Percentiles rank a stretch among this genome's conserved stretches.
Conservation (phyloP, 2,888 invertebrate genomes). For the Aspidiotus destructor region DNA sequence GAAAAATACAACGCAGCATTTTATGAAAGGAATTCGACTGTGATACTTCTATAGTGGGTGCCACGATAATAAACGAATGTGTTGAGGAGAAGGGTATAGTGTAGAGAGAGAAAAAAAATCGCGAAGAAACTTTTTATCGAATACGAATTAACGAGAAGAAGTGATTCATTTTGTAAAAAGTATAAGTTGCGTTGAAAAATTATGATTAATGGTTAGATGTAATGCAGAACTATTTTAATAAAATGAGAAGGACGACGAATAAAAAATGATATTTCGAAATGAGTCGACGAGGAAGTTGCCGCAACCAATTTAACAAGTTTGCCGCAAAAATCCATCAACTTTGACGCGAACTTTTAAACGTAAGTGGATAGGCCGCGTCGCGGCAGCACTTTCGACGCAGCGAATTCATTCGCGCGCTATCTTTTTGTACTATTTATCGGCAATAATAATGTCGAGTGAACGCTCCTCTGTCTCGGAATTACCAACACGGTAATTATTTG, state of each 20-base stretch:
- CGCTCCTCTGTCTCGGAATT: too few relatives aligned
- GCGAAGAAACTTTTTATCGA: slow-evolving; percentile 24
- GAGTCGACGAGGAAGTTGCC: slow-evolving; percentile 18
- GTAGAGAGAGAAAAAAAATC: slow-evolving; percentile 11
- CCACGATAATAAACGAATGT: too few relatives aligned
- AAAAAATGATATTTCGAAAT: slow-evolving; percentile 29
- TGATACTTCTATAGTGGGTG: too few relatives aligned
- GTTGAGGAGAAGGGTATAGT: not conserved
- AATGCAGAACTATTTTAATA: slow-evolving; percentile 28
- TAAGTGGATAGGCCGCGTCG: not conserved
- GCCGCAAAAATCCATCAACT: slow-evolving; percentile 29
- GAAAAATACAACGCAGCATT: too few relatives aligned
- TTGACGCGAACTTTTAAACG: slow-evolving; percentile 18
- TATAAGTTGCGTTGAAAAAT: slow-evolving; percentile 29
- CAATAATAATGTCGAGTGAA: too few relatives aligned
- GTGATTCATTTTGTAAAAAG: slow-evolving; percentile 28
- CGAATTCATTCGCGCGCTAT: too few relatives aligned
- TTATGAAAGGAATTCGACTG: too few relatives aligned
- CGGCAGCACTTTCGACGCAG: too few relatives aligned
- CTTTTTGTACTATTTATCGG: too few relatives aligned
- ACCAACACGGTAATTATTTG: too few relatives aligned
- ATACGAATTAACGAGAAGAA: slow-evolving; percentile 24
- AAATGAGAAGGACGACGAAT: slow-evolving; percentile 19
- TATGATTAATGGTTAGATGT: slow-evolving; percentile 31
- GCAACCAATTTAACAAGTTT: slow-evolving; percentile 26